Conservation (phyloP, 1,140 invertebrate species). For the Anastrepha ludens region DNA sequence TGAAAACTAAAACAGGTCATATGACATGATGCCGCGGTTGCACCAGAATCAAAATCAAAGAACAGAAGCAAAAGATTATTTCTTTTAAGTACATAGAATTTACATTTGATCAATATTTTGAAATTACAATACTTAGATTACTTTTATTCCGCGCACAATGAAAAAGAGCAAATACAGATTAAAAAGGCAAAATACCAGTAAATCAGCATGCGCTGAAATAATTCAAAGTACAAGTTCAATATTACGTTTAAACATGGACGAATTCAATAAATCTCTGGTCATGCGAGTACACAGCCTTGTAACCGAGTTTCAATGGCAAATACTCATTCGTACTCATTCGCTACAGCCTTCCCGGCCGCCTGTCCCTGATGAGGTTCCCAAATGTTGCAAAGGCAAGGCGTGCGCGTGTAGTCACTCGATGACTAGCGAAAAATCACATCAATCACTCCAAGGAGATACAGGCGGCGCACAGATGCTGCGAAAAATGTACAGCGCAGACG, state of each 20-base stretch:
- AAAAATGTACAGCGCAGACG: constrained; percentile 19
- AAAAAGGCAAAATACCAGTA: background rate
- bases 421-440: constrained; percentile 72
- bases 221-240: constrained; percentile 51
- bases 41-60: too few species aligned
- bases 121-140: background rate
- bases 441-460: constrained; percentile 52
- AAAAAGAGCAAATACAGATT: background rate
- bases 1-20: too few species aligned
- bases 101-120: too few species aligned
- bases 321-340: constrained; percentile 7
- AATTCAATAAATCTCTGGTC: constrained; percentile 61
- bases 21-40: too few species aligned
- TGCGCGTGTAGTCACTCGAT: constrained; percentile 68
- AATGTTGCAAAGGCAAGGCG: constrained; percentile 64
- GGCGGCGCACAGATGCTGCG: constrained; percentile 46
- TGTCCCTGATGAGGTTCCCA: constrained; percentile 70
- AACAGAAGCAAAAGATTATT: too few species aligned
- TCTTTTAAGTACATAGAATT: too few species aligned
- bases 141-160: background rate
- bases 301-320: constrained; percentile 72
- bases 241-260: background rate
- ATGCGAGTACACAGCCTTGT: constrained; percentile 68
- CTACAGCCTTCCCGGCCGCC: background rate
- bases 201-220: background rate